Conservation (phyloP, 1,140 invertebrate species). For the Pemphigus obesinymphae region DNA sequence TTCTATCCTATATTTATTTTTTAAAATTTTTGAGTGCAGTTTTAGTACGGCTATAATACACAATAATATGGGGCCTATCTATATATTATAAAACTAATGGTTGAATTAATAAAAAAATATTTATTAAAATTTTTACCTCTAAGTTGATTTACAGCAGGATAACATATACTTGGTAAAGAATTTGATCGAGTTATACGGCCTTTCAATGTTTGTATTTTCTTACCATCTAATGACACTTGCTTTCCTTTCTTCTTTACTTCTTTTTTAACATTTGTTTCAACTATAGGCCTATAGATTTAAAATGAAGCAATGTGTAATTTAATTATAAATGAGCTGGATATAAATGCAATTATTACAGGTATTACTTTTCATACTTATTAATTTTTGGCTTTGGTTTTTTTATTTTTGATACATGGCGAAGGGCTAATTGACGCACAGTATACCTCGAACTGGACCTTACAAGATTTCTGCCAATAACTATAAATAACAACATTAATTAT, state of each 20-base stretch:
- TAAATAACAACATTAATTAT: not conserved
- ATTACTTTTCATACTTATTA: conserved; percentile 10
- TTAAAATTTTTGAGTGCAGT: no score
- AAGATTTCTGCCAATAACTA: conserved; percentile 22
- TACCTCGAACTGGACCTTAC: conserved; percentile 25
- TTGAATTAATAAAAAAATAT: not conserved
- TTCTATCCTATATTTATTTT: no score
- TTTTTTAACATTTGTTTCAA: not conserved
- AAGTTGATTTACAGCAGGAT: conserved; percentile 29
- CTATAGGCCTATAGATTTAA: conserved; percentile 34
- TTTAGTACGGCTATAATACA: no score
- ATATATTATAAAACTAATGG: no score
- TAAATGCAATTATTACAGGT: not conserved
- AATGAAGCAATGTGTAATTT: not conserved
- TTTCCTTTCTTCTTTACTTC: conserved; percentile 52
- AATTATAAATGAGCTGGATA: no score
- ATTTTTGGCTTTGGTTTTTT: not conserved
- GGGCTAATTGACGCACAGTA: conserved; percentile 19
- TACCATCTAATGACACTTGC: conserved; percentile 49
- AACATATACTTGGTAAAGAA: conserved; percentile 41
- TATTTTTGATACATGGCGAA: conserved; percentile 21
- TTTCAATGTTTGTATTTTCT: conserved; percentile 47
- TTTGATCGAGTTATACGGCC: conserved; percentile 44
- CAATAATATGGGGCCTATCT: no score
- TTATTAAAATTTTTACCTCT: conserved; percentile 2